Conservation (phyloP, 2,888 invertebrate species). For the Drosophila demipolita region DNA sequence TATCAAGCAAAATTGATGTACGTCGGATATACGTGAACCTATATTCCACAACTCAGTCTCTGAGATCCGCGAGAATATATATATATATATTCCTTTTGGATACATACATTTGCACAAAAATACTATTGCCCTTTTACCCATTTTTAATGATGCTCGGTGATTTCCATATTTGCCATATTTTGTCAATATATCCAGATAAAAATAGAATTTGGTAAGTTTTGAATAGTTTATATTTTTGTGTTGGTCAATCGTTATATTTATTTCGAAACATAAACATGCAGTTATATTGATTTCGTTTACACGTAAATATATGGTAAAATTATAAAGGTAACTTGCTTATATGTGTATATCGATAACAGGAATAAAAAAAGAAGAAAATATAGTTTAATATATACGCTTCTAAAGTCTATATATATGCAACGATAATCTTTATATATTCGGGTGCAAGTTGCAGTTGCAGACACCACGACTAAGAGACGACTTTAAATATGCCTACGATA, state of each 20-base stretch:
- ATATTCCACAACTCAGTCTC: too few species aligned
- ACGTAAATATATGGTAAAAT: slow-evolving; percentile 28
- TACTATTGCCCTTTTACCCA: too few species aligned
- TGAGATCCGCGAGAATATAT: too few species aligned
- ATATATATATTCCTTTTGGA: too few species aligned
- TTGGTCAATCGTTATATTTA: slow-evolving; percentile 52
- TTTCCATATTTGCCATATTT: background rate
- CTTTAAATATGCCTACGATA: slow-evolving; percentile 25
- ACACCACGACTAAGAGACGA: slow-evolving; percentile 2
- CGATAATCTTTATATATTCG: background rate
- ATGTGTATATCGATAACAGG: slow-evolving; percentile 27
- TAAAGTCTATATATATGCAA: slow-evolving; percentile 16
- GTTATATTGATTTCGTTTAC: background rate
- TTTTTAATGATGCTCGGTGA: background rate
- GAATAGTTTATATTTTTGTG: background rate
- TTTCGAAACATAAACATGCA: slow-evolving; percentile 37
- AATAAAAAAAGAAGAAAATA: slow-evolving; percentile 34
- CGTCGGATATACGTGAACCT: too few species aligned
- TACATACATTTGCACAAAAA: too few species aligned
- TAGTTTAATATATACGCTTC: slow-evolving; percentile 2
- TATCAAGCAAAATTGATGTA: too few species aligned
- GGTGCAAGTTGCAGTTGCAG: slow-evolving; percentile 16
- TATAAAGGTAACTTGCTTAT: slow-evolving; percentile 52
- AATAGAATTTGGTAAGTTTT: background rate
- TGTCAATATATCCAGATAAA: too few species aligned